Percentiles rank a stretch among this genome's conserved stretches.
phyloP scores from a whole-genome alignment of 1,140 invertebrate genomes.

The Orchesella cincta region DNA sequence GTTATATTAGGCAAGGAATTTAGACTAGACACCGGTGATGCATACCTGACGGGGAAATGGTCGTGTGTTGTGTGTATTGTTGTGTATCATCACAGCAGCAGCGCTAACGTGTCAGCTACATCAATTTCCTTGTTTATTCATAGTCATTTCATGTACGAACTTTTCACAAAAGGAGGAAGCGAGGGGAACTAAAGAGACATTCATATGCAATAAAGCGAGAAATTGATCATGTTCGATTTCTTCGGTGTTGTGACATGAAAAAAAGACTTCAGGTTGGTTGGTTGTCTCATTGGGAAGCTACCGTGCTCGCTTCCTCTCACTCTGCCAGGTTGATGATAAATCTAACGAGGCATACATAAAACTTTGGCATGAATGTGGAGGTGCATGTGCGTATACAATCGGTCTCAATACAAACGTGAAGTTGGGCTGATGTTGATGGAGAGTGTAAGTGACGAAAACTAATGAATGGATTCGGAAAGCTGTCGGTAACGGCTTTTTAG shows the following conservation, averaged over 20 bases:
- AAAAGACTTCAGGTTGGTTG: slow-evolving; percentile 28
- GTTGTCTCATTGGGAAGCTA: slow-evolving; percentile 18
- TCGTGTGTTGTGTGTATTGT: neutral
- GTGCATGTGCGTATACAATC: neutral
- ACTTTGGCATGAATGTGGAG: neutral
- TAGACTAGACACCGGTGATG: no score
- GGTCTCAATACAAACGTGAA: neutral
- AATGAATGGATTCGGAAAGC: neutral
- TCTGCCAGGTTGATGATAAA: slow-evolving; percentile 11
- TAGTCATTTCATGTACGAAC: slow-evolving; percentile 11
- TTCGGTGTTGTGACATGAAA: neutral
- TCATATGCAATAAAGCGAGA: slow-evolving; percentile 46
- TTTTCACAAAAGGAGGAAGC: neutral
- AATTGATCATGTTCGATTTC: slow-evolving; percentile 45
- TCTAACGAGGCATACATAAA: slow-evolving; percentile 20
- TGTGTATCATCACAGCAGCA: neutral
- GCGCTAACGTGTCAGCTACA: neutral
- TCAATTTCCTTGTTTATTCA: neutral
- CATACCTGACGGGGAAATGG: neutral
- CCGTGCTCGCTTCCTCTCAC: neutral
- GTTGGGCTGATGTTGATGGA: neutral
- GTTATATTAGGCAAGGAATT: no score
- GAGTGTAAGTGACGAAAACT: slow-evolving; percentile 9
- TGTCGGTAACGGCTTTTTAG: neutral
- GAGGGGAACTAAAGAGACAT: slow-evolving; percentile 3